Evolutionary conservation across 2,888 invertebrate genomes (phyloP).

Genomic region (Ametastegia equiseti): DNA sequence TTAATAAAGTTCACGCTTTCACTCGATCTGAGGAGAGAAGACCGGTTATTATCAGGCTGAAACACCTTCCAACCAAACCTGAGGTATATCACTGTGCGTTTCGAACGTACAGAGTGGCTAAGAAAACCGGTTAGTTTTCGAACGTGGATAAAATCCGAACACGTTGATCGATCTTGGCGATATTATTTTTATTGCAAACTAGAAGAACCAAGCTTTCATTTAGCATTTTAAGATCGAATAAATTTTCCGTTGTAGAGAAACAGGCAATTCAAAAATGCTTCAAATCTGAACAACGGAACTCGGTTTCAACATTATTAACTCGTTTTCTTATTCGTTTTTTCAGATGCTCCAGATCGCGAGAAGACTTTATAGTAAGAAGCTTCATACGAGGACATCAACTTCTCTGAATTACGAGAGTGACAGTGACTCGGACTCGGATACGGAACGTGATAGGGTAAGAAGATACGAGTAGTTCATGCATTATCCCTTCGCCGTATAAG

Average conservation of each 20-base stretch:
- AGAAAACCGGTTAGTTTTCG: not conserved
- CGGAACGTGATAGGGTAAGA: slow-evolving; percentile 78
- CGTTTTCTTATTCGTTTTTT: slow-evolving; percentile 47
- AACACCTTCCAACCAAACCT: slow-evolving; percentile 12
- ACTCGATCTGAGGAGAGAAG: slow-evolving; percentile 29
- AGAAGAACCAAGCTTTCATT: too few relatives aligned
- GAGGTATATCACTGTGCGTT: not conserved
- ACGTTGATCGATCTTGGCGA: too few relatives aligned
- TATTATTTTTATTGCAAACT: too few relatives aligned
- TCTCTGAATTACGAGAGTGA: slow-evolving; percentile 70
- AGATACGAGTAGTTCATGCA: not conserved
- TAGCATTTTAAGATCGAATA: too few relatives aligned
- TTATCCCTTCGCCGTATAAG: not conserved
- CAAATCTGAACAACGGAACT: too few relatives aligned
- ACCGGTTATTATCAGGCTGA: slow-evolving; percentile 34
- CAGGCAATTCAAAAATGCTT: too few relatives aligned
- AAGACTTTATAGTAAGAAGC: slow-evolving; percentile 66
- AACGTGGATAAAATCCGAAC: not conserved
- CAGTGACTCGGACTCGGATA: slow-evolving; percentile 81
- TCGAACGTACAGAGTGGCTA: too few relatives aligned
- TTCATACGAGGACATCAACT: slow-evolving; percentile 61
- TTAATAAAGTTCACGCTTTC: slow-evolving; percentile 30
- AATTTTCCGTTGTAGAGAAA: too few relatives aligned
- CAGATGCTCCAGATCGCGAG: slow-evolving; percentile 59
- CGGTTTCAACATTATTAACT: not conserved